Conservation (phyloP, 2,888 invertebrate species). For the Hyppa rectilinea region DNA sequence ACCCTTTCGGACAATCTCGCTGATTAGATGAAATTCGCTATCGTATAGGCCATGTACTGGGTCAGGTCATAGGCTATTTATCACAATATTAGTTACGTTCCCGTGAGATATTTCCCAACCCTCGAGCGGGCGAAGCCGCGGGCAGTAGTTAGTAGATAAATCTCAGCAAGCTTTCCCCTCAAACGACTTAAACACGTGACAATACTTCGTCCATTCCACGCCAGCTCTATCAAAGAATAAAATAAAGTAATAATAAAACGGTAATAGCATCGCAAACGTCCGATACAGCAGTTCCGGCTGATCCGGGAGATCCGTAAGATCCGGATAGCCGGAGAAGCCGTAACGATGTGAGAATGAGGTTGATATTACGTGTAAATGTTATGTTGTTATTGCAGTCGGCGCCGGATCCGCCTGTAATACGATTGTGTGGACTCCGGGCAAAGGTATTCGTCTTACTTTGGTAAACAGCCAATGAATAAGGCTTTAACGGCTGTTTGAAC, state of each 20-base stretch:
- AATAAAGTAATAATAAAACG: constrained; percentile 39
- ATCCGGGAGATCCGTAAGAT: constrained; percentile 28
- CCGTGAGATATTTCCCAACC: too few species aligned
- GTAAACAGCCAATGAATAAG: constrained; percentile 8
- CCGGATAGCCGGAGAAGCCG: constrained; percentile 30
- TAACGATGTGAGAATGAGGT: constrained; percentile 55
- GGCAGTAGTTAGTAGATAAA: too few species aligned
- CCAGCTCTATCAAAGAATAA: constrained; percentile 22
- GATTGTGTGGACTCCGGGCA: constrained; percentile 35
- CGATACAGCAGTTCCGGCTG: constrained; percentile 36
- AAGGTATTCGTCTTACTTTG: constrained; percentile 55
- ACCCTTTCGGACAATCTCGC: too few species aligned
- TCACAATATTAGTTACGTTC: too few species aligned
- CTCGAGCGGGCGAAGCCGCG: too few species aligned
- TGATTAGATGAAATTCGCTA: too few species aligned
- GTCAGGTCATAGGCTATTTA: too few species aligned
- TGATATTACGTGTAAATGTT: constrained; percentile 55
- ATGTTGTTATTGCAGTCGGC: constrained; percentile 59
- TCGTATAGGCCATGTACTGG: too few species aligned
- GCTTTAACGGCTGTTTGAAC: background rate
- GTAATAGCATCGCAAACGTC: constrained; percentile 39
- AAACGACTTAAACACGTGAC: background rate
- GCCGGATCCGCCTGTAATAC: too few species aligned
- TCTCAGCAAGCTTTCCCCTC: background rate
- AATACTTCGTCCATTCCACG: background rate